Percentiles rank a stretch among this genome's conserved stretches.
These are phyloP conservation scores for Elmis aenea DNA, from an alignment of 2,888 invertebrate genomes.

Conservation along the genomic window DNA sequence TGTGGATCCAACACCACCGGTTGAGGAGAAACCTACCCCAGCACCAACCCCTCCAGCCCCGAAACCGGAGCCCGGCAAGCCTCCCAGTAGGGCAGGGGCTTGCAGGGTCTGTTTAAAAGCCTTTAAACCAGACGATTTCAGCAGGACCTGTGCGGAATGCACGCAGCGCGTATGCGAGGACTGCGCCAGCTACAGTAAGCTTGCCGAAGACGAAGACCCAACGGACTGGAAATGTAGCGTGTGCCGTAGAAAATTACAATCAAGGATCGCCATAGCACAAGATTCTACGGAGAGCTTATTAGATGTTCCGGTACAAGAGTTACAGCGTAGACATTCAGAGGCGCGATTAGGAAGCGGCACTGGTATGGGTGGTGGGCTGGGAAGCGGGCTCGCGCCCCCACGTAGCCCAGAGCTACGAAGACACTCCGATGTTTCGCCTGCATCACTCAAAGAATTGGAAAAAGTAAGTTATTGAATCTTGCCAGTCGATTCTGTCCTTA, in stretches of 20 bases:
- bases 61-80: constrained; percentile 63
- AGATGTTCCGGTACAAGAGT: constrained; percentile 73
- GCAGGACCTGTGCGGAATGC: constrained; percentile 84
- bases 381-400: constrained; percentile 71
- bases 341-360: constrained; percentile 60
- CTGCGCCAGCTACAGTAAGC: constrained; percentile 80
- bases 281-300: constrained; percentile 81
- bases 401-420: constrained; percentile 76
- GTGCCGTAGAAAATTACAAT: constrained; percentile 73
- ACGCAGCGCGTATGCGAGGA: constrained; percentile 89
- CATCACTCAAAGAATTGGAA: constrained; percentile 82
- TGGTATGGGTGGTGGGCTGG: constrained; percentile 50
- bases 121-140: constrained; percentile 83
- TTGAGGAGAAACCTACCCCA: constrained; percentile 45
- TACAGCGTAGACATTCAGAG: constrained; percentile 79
- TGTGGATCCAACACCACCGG: constrained; percentile 42
- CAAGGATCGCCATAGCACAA: constrained; percentile 69
- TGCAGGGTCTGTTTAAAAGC: constrained; percentile 84
- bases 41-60: constrained; percentile 44
- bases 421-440: constrained; percentile 83
- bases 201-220: constrained; percentile 76
- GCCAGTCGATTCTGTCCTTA: no score
- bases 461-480: constrained; percentile 70
- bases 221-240: constrained; percentile 88
- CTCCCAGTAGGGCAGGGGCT: constrained; percentile 70